Conservation (phyloP, 2,888 invertebrate species). For the Lycia hirtaria region DNA sequence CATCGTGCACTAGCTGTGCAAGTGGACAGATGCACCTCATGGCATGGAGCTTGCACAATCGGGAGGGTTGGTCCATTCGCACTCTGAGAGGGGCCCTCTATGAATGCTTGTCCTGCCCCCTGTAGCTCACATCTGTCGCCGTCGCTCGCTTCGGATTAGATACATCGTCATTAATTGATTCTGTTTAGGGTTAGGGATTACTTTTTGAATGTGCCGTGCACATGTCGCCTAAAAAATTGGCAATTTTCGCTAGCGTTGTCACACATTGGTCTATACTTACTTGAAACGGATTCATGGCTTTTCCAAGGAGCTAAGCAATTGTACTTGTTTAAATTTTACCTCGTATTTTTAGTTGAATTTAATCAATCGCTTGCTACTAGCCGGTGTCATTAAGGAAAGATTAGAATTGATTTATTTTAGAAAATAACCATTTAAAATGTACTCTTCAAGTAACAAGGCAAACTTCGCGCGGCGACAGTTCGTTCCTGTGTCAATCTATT, state of each 20-base stretch:
- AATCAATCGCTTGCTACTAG: too few species aligned
- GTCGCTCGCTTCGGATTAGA: constrained; percentile 72
- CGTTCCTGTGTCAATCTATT: background rate
- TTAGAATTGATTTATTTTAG: too few species aligned
- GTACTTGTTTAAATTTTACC: too few species aligned
- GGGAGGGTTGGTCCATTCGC: constrained; percentile 65
- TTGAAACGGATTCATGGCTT: too few species aligned
- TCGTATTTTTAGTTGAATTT: too few species aligned
- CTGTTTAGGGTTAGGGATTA: constrained; percentile 67
- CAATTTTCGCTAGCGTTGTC: constrained; percentile 9
- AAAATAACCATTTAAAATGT: too few species aligned
- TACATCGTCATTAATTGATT: constrained; percentile 82
- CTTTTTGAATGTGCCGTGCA: constrained; percentile 55
- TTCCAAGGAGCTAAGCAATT: too few species aligned
- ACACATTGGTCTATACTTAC: too few species aligned
- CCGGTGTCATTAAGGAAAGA: too few species aligned
- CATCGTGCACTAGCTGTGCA: constrained; percentile 49
- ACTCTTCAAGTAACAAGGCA: too few species aligned
- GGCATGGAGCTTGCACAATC: constrained; percentile 79
- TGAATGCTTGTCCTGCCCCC: constrained; percentile 70
- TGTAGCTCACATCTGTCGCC: constrained; percentile 81
- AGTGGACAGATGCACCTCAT: constrained; percentile 81
- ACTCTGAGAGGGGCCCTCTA: constrained; percentile 69
- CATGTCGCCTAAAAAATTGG: constrained; percentile 50
- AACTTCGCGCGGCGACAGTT: background rate